Evolutionary conservation across 2,113 vertebrate genomes (phyloP), one percentile per base, ranked within the genome.

Genomic region (Narcine bancroftii): DNA sequence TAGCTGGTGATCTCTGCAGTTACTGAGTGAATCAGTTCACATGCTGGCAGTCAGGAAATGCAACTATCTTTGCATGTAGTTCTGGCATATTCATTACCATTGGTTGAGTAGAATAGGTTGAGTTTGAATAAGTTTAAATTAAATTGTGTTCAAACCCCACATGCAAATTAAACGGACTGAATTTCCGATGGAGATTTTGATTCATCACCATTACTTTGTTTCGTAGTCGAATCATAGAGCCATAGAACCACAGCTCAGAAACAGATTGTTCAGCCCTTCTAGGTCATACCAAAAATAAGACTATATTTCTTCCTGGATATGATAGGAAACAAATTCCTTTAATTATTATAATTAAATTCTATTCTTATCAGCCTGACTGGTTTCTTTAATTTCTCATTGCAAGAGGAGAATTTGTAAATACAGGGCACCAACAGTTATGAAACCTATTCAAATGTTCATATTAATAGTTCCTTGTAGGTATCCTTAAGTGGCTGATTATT

Each of bases 321-420:
- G 33, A 7, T 69, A 21, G 65, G 65, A 76, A 39, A 42, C 4
- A 77, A 73, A 6, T 42, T 77, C 39, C 39, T 6, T 19, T 45
- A 50, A 81, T 50, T 81, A 81, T 81, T 81, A 81, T 81, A 50
- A 81, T 81, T 83, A 33, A 10, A 53, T 83, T 24, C 45, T 79
- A 26, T 79, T 26, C 47, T n/a, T 5, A 33, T 9, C 79, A 33
- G 26, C 0, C 9, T 15, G 45, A 19, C 45, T 47, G 10, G 29
- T 33, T 29, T 83, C 47, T 53, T 50, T 56, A 53, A 83, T n/a
- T 83, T 53, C 47, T 17, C 47, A n/a, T 53, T 33, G 24, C 42
- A 69, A 69, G 66, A 69, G 66, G 60, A 4, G 60, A 63, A 63
- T 63, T 63, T 63, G 60, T 15, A 29, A 19, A 47, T 39, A 24